phyloP scores from a whole-genome alignment of 2,888 invertebrate genomes.

The Platycheirus rosarum region DNA sequence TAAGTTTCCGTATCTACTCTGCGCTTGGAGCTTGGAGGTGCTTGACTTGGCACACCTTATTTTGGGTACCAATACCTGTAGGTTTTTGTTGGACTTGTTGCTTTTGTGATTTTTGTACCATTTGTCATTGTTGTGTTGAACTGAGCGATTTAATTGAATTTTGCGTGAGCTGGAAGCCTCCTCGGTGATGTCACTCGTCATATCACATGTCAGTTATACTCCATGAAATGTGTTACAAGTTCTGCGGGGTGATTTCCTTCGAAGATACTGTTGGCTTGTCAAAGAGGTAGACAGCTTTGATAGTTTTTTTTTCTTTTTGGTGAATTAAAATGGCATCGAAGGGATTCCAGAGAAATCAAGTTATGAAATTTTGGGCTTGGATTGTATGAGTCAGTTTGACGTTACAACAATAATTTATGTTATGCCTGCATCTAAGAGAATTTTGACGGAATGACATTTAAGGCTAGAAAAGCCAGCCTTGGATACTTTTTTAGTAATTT shows the following conservation, averaged over 20 bases:
- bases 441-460: too few relatives aligned
- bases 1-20: slow-evolving; percentile 23
- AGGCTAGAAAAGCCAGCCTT: too few relatives aligned
- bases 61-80: too few relatives aligned
- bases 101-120: slow-evolving; percentile 38
- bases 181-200: slow-evolving; percentile 54
- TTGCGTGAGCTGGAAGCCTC: slow-evolving; percentile 65
- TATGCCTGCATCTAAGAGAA: too few relatives aligned
- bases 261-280: slow-evolving; percentile 30
- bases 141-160: slow-evolving; percentile 68
- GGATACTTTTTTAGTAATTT: too few relatives aligned
- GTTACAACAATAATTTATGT: too few relatives aligned
- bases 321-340: background rate
- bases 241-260: slow-evolving; percentile 28
- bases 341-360: slow-evolving; percentile 7
- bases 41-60: slow-evolving; percentile 53
- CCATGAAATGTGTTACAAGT: slow-evolving; percentile 10
- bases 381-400: background rate
- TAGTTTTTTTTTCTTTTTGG: background rate
- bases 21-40: slow-evolving; percentile 31
- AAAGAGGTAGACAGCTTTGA: background rate
- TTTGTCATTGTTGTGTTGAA: slow-evolving; percentile 47
- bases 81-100: slow-evolving; percentile 8
- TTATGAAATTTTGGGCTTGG: slow-evolving; percentile 4
- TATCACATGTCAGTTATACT: slow-evolving; percentile 34